These are phyloP conservation scores for Drosophila miranda DNA, from an alignment of 1,140 invertebrate species.

Conservation along the genomic window DNA sequence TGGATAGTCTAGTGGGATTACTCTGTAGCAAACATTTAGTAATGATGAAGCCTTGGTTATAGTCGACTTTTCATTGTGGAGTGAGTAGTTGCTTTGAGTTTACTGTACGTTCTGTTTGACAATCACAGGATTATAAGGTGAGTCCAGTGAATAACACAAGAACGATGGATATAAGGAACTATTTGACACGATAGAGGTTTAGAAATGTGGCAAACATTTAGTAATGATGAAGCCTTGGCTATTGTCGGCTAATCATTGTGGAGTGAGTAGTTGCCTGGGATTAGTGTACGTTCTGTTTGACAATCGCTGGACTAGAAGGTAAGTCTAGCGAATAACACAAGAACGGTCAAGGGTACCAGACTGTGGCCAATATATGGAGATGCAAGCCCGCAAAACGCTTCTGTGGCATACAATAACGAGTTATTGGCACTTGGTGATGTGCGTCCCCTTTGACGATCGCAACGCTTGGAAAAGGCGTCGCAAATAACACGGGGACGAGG, in stretches of 20 bases:
- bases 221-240: conserved; percentile 35
- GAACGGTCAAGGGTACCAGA: conserved; percentile 34
- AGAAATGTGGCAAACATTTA: conserved; percentile 21
- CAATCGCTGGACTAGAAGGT: conserved; percentile 50
- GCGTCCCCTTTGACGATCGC: conserved; percentile 71
- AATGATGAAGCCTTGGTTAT: conserved; percentile 11
- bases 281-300: conserved; percentile 68
- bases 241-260: conserved; percentile 39
- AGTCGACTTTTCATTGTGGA: conserved; percentile 10
- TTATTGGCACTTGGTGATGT: conserved; percentile 66
- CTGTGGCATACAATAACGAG: conserved; percentile 74
- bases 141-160: conserved; percentile 32
- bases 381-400: conserved; percentile 51
- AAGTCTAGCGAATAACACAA: conserved; percentile 60
- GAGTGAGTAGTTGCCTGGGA: conserved; percentile 23
- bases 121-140: conserved; percentile 12
- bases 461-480: conserved; percentile 43
- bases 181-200: no score
- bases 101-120: conserved; percentile 38
- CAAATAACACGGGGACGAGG: conserved; percentile 75
- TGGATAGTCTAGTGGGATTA: not conserved
- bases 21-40: conserved; percentile 8
- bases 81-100: conserved; percentile 3
- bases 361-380: conserved; percentile 79
- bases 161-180: not conserved